Conservation (phyloP, 2,113 vertebrate genomes). For the Trematocara marginatum region DNA sequence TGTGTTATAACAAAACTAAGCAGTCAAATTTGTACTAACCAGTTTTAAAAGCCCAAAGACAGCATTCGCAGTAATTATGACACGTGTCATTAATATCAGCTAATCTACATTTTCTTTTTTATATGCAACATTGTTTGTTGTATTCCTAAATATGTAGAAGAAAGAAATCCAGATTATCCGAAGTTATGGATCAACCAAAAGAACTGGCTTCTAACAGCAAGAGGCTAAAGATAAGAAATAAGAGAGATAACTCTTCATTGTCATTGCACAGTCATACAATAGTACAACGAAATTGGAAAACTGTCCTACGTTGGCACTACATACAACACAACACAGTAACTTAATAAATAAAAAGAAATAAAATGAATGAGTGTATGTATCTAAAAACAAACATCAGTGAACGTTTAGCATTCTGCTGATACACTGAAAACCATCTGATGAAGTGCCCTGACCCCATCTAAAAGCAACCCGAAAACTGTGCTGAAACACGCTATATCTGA, state of each 20-base stretch:
- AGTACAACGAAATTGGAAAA: not conserved
- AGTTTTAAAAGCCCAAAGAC: not conserved
- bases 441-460: constrained; percentile 29
- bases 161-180: not conserved
- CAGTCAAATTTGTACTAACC: not conserved
- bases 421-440: not conserved
- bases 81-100: not conserved
- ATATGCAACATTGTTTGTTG: not conserved
- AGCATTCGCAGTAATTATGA: not conserved
- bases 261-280: not conserved
- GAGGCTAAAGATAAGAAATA: not conserved
- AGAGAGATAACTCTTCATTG: not conserved
- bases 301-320: not conserved
- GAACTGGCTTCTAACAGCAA: not conserved
- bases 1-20: not conserved
- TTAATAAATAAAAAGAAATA: not conserved
- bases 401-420: not conserved
- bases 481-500: not conserved
- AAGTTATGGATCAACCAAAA: not conserved
- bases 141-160: not conserved
- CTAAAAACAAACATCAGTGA: not conserved
- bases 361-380: not conserved
- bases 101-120: not conserved
- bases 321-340: not conserved
- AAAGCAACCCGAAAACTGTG: constrained; percentile 12